Conservation (phyloP, 2,797 vertebrate genomes). For the Sebastes jordani region DNA sequence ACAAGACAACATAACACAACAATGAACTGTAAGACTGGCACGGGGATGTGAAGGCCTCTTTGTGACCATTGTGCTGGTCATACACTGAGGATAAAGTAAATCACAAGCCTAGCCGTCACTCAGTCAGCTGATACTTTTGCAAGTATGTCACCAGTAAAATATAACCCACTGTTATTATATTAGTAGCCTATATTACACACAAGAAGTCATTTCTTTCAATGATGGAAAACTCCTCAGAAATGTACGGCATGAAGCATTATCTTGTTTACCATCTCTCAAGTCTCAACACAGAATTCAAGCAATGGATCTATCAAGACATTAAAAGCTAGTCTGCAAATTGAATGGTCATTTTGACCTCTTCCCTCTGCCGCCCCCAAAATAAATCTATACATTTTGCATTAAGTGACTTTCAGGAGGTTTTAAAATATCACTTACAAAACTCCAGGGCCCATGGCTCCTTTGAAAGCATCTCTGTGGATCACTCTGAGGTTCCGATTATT, state of each 20-base stretch:
- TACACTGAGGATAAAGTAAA: not conserved
- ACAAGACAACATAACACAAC: not conserved
- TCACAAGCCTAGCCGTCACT: not conserved
- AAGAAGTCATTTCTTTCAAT: not conserved
- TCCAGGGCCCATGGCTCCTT: conserved; percentile 83
- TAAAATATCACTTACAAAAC: conserved; percentile 81
- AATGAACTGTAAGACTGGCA: not conserved
- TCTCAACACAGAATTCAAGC: not conserved
- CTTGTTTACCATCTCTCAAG: not conserved
- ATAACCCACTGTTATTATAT: not conserved
- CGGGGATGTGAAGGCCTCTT: not conserved
- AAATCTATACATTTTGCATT: not conserved
- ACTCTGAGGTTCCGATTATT: conserved; percentile 84
- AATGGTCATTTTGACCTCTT: not conserved
- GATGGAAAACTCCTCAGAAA: not conserved
- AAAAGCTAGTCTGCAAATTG: not conserved
- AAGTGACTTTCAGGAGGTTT: not conserved
- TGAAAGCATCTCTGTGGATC: conserved; percentile 86
- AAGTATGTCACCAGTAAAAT: not conserved
- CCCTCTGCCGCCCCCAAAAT: not conserved
- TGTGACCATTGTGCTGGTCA: not conserved
- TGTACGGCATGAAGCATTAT: not conserved
- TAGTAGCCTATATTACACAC: not conserved
- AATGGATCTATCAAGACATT: not conserved
- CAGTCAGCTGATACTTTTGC: not conserved